Base-by-base conservation (phyloP, 2,113 vertebrate species). In the Cochlearius cochlearius region DNA sequence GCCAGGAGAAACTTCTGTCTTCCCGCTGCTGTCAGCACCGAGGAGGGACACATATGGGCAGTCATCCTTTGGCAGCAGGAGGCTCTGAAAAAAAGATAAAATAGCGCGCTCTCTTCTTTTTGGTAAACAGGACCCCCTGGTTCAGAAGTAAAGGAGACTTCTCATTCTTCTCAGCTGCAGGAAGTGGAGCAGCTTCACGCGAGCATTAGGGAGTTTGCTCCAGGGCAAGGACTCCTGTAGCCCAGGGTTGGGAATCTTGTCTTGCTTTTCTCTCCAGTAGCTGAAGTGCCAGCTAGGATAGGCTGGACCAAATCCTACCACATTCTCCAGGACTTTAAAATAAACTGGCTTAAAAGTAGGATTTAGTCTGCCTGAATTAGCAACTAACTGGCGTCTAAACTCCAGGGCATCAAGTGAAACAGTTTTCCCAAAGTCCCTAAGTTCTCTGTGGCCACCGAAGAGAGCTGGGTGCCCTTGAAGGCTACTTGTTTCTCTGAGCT, bases 101-200 rank as follows among this genome's bases (percentile, higher is more conserved):
- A 30, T 4, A 39, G 32, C 1, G 0, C 1, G 72, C 59, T 67
- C 56, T 74, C 41, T 86, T 56, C 13, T 41, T 68, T 66, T 49
- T 88, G 64, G 56, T 74, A 91, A 94, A 96, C 73, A 90, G 90
- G 90, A 95, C 87, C 52, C 72, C 69, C 32, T 34, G 12, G 16
- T 59, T 89, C n/a, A 5, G 19, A 90, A 56, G 64, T 67, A 71
- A 34, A 81, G 91, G 25, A 77, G 59, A 45, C 63, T 84, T 86
- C 25, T 88, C 52, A 63, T 79, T 95, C 67, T 89, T 80, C 53
- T 73, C 1, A 0, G 77, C 64, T 63, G n/a, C 56, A 84, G 47
- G 12, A 91, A 90, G 25, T 9, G 17, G 25, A 71, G 50, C 0
- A 2, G 69, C 73, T 90, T 81, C 17, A 45, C 0, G 4, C 5